phyloP scores from a whole-genome alignment of 2,113 vertebrate genomes.

The Corythoichthys haematopterus region DNA sequence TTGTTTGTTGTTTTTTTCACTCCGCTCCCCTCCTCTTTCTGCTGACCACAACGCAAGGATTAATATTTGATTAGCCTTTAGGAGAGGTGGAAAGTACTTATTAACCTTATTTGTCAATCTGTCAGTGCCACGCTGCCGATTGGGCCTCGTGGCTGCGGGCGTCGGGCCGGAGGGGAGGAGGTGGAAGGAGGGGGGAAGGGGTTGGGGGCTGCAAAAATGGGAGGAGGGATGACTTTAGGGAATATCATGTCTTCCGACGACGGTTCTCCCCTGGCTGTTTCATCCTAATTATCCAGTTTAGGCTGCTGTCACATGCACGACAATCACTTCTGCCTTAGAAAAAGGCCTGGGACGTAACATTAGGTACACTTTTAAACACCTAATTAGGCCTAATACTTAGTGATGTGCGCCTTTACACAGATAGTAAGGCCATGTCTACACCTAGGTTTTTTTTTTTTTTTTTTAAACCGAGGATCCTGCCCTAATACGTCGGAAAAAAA shows the following conservation, averaged over 20 bases:
- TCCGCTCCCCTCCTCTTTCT: constrained; percentile 71
- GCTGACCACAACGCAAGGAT: constrained; percentile 97
- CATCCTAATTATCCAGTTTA: constrained; percentile 70
- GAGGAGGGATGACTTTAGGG: constrained; percentile 57
- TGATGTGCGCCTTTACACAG: background rate
- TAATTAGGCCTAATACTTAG: background rate
- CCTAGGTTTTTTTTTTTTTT: too few species aligned
- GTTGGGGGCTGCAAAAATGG: constrained; percentile 1
- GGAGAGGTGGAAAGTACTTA: constrained; percentile 90
- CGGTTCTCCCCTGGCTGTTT: constrained; percentile 61
- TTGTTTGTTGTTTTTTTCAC: constrained; percentile 85
- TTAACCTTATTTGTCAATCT: constrained; percentile 97
- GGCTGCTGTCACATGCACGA: constrained; percentile 55
- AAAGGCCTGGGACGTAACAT: background rate
- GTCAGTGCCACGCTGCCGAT: constrained; percentile 79
- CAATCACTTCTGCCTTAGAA: constrained; percentile 40
- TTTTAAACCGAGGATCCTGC: too few species aligned
- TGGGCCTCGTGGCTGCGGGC: constrained; percentile 66
- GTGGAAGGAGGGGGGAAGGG: constrained; percentile 12
- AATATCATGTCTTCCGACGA: constrained; percentile 59
- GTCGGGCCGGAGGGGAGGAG: constrained; percentile 18
- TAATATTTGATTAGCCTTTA: constrained; percentile 99
- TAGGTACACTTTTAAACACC: background rate
- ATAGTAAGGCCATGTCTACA: background rate
- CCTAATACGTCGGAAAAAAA: too few species aligned